Evolutionary conservation across 2,113 vertebrate species (phyloP), one percentile per base, ranked within the genome.

Genomic region (Sprattus sprattus): DNA sequence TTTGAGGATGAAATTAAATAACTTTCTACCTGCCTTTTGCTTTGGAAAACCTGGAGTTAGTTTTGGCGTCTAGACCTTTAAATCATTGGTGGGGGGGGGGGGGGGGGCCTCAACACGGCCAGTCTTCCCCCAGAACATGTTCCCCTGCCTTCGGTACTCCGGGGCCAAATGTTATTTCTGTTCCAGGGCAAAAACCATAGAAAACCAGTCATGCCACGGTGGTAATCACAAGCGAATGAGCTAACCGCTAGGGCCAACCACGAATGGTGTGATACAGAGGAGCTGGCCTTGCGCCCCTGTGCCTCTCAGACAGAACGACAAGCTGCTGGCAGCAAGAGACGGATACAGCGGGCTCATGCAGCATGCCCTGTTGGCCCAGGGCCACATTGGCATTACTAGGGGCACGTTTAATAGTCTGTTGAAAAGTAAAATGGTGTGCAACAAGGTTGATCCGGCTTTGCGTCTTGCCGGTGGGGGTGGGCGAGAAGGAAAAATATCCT

Each of bases 11-110:
- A 71, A 90, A 90, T 60, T 64, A 82, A 89, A 87, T 80, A 3
- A 54, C 22, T 87, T 88, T 88, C 84, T 86, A 83, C 83, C 89
- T 83, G 0, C 2, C 60, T 47, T 47, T 84, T 78, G 11, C 86
- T 91, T 88, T 88, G 89, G 88, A 89, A 90, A 92, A 89, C 86
- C 39, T 89, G 85, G 87, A 85, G 16, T 81, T 82, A 84, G 84
- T 60, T 89, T 89, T 90, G 89, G 85, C 90, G n/a, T 45, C 54
- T 88, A 88, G 85, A 81, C 49, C n/a, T 9, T n/a, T 67, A 71
- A 86, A 90, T 6, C 82, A 86, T 88, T 78, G 0, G 8, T 13
- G 45, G 28, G 84, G 45, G 67, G 86, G 90, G 15, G 15, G 71
- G 50, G 83, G 86, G 81, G 83, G 78, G 83, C 71, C 71, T 54